Percentiles rank a stretch among this genome's conserved stretches.
These are phyloP conservation scores for Adineta ricciae DNA, from an alignment of 2,888 invertebrate genomes.

Conservation along the genomic window DNA sequence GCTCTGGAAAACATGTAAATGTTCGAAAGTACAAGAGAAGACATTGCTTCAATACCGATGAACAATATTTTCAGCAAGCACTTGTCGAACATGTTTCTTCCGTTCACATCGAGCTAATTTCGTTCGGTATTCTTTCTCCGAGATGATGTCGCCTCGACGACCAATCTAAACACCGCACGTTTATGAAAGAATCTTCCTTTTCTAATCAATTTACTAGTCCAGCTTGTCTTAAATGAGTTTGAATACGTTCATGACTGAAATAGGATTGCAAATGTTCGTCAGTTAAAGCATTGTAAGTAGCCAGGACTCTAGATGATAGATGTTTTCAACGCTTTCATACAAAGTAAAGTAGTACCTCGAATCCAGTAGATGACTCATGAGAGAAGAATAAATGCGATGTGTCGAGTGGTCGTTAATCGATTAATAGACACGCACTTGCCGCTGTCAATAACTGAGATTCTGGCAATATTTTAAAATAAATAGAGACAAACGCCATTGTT, in stretches of 20 bases:
- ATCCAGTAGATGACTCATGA: background rate
- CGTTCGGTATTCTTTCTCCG: constrained; percentile 44
- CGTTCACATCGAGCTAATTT: constrained; percentile 47
- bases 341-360: background rate
- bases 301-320: constrained; percentile 42
- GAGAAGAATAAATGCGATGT: background rate
- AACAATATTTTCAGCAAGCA: constrained; percentile 49
- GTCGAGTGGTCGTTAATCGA: background rate
- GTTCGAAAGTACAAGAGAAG: background rate
- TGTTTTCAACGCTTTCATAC: background rate
- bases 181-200: background rate
- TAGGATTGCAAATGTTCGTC: constrained; percentile 46
- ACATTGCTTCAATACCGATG: constrained; percentile 36
- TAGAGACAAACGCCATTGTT: background rate
- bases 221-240: constrained; percentile 42
- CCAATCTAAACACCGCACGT: constrained; percentile 43
- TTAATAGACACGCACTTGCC: background rate
- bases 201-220: constrained; percentile 41
- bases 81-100: constrained; percentile 46
- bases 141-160: constrained; percentile 42
- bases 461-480: background rate
- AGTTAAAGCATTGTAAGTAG: constrained; percentile 46
- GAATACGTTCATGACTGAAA: constrained; percentile 45
- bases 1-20: constrained; percentile 38
- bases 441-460: background rate